Conservation (phyloP, 1,140 invertebrate genomes). For the Andricus grossulariae region DNA sequence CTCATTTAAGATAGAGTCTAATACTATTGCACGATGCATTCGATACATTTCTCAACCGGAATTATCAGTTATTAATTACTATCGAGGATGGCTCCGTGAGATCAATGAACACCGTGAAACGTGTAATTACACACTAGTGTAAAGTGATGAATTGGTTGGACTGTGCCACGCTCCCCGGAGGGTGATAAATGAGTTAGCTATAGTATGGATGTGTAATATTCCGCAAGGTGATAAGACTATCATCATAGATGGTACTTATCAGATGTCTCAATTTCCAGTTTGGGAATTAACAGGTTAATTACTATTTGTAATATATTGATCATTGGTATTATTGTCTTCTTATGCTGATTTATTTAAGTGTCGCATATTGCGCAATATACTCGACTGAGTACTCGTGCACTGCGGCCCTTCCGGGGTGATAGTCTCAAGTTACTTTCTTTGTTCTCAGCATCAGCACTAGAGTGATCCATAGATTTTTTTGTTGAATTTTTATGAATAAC, state of each 20-base stretch:
- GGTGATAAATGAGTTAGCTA: neutral
- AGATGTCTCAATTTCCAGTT: neutral
- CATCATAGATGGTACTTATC: neutral
- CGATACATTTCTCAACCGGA: neutral
- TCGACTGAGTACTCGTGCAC: too few species aligned
- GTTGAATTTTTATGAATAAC: too few species aligned
- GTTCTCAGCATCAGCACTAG: too few species aligned
- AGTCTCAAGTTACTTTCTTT: too few species aligned
- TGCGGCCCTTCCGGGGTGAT: too few species aligned
- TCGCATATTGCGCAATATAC: too few species aligned
- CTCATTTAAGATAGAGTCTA: too few species aligned
- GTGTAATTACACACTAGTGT: constrained; percentile 2
- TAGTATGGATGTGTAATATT: constrained; percentile 4
- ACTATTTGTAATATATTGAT: too few species aligned
- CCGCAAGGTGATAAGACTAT: neutral
- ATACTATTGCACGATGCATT: neutral
- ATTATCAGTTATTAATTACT: neutral
- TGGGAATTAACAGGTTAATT: too few species aligned
- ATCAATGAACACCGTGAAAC: constrained; percentile 5
- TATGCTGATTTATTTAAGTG: too few species aligned
- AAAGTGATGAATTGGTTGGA: neutral
- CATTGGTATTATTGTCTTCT: too few species aligned
- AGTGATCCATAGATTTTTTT: too few species aligned
- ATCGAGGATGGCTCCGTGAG: neutral
- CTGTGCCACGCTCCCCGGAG: neutral